Evolutionary conservation across 1,140 invertebrate genomes (phyloP).

Genomic region (Penaeus chinensis): DNA sequence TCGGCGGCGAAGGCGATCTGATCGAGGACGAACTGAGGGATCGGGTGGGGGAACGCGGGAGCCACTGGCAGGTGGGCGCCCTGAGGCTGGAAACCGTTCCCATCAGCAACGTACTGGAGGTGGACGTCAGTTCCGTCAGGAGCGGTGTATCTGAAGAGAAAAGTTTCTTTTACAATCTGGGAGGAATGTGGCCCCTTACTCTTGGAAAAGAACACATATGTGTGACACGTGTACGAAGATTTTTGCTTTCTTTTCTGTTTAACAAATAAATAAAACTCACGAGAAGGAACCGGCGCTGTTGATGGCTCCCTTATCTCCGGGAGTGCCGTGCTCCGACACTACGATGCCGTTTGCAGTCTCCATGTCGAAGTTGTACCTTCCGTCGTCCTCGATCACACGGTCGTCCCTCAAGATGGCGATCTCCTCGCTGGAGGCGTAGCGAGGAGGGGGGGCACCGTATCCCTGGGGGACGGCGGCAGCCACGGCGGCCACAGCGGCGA

Average conservation of each 20-base stretch:
- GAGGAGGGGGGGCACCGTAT: background rate
- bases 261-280: background rate
- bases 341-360: slow-evolving; percentile 39
- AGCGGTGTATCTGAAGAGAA: slow-evolving; percentile 27
- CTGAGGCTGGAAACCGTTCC: slow-evolving; percentile 40
- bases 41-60: slow-evolving; percentile 21
- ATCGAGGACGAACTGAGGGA: slow-evolving; percentile 30
- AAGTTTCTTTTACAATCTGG: background rate
- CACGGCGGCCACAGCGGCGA: slow-evolving; percentile 39
- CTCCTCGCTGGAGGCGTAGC: background rate
- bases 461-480: slow-evolving; percentile 19
- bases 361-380: slow-evolving; percentile 41
- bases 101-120: slow-evolving; percentile 22
- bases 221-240: too few relatives aligned
- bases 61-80: slow-evolving; percentile 29
- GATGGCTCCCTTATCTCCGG: background rate
- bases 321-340: slow-evolving; percentile 31
- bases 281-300: slow-evolving; percentile 22
- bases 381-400: slow-evolving; percentile 38
- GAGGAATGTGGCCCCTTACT: too few relatives aligned
- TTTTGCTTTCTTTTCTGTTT: too few relatives aligned
- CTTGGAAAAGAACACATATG: too few relatives aligned
- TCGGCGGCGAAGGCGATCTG: slow-evolving; percentile 28
- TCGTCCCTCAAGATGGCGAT: slow-evolving; percentile 37
- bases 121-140: slow-evolving; percentile 25